A percentile compares a stretch with the other conserved stretches of the same genome.
Conservation (phyloP, 2,888 invertebrate genomes). For the Drosophila vallismaia region DNA sequence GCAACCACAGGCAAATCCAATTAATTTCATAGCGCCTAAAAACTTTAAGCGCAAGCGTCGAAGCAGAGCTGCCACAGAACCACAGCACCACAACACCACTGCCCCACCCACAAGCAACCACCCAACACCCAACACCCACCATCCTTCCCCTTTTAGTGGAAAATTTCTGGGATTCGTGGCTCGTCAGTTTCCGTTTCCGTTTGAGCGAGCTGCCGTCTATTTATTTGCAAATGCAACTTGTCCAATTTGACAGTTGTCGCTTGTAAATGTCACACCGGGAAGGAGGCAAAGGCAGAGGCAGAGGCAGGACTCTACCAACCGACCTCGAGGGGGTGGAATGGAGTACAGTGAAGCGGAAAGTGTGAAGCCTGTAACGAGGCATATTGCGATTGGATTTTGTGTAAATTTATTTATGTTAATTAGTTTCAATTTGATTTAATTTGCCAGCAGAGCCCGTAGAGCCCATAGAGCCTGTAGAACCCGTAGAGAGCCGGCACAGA, state of each 20-base stretch:
- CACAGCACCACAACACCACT: background rate
- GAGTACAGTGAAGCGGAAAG: constrained; percentile 69
- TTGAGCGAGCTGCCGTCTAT: constrained; percentile 67
- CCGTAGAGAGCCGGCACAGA: too few relatives aligned
- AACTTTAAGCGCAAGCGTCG: constrained; percentile 74
- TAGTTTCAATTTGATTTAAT: constrained; percentile 78
- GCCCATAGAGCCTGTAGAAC: too few relatives aligned
- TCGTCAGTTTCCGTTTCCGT: constrained; percentile 65
- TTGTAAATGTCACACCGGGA: constrained; percentile 60
- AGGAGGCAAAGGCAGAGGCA: background rate
- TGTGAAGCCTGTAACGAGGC: constrained; percentile 76
- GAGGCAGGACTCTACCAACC: too few relatives aligned
- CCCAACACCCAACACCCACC: background rate
- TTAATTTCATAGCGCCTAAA: constrained; percentile 75
- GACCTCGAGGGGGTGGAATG: background rate
- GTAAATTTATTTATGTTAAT: constrained; percentile 78
- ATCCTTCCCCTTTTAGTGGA: background rate
- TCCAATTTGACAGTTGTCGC: constrained; percentile 77
- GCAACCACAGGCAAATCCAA: constrained; percentile 60
- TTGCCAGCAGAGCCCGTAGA: constrained; percentile 50
- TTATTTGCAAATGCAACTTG: constrained; percentile 78
- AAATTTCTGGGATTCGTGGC: constrained; percentile 29
- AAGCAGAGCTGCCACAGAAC: constrained; percentile 47
- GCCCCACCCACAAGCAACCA: background rate
- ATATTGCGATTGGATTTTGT: constrained; percentile 76